phyloP scores from a whole-genome alignment of 2,113 vertebrate genomes.

The Carassius carassius region DNA sequence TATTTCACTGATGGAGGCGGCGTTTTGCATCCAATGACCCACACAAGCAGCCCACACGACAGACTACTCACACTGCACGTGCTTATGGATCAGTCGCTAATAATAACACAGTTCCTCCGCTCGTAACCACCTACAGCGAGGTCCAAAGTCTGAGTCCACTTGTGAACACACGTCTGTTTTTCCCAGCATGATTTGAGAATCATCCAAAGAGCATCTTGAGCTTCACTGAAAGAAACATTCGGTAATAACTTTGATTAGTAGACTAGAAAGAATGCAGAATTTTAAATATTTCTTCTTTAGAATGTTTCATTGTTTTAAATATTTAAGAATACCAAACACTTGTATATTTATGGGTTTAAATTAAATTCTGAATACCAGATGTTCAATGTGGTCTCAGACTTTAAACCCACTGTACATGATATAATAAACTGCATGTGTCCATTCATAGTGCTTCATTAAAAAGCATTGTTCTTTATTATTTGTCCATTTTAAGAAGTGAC shows the following conservation, averaged over 20 bases:
- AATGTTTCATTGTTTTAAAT: too few relatives aligned
- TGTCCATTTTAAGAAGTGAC: neutral
- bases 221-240: neutral
- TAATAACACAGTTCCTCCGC: constrained; percentile 14
- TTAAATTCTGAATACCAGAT: neutral
- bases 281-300: neutral
- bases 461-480: neutral
- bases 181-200: neutral
- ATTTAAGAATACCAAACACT: neutral
- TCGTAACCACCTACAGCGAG: neutral
- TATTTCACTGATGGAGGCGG: neutral
- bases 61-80: constrained; percentile 10
- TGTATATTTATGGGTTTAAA: neutral
- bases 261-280: neutral
- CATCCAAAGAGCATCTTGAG: neutral
- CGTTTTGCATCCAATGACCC: constrained; percentile 4
- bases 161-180: neutral
- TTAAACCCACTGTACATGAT: neutral
- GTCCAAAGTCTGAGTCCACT: neutral
- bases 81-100: neutral
- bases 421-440: neutral
- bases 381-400: neutral
- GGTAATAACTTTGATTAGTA: neutral
- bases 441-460: neutral
- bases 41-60: constrained; percentile 25